These are phyloP conservation scores for Lepus townsendii DNA, from an alignment of 2,797 vertebrate genomes.

Conservation along the genomic window DNA sequence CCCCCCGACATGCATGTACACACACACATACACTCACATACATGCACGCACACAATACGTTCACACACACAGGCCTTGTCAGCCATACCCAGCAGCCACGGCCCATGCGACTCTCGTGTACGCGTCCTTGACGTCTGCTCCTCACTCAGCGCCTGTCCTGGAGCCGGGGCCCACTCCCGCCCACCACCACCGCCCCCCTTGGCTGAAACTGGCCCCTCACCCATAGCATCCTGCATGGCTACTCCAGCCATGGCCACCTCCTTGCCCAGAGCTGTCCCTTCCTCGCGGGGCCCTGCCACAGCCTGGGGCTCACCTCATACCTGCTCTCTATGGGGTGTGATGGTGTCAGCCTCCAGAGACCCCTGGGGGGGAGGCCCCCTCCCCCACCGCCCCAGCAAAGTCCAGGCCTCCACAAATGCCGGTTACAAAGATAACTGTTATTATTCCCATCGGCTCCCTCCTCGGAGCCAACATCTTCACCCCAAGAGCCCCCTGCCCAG, in stretches of 20 bases:
- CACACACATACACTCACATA: too few relatives aligned
- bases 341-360: neutral
- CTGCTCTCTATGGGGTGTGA: neutral
- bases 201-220: neutral
- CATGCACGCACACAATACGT: too few relatives aligned
- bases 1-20: too few relatives aligned
- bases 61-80: neutral
- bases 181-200: fast-evolving
- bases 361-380: neutral
- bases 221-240: fast-evolving
- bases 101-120: too few relatives aligned
- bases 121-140: too few relatives aligned
- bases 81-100: neutral
- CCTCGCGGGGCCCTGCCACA: neutral
- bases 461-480: too few relatives aligned
- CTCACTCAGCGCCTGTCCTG: neutral
- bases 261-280: neutral
- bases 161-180: too few relatives aligned
- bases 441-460: conserved; percentile 56
- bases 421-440: conserved; percentile 81
- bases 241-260: too few relatives aligned
- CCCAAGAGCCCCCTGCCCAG: neutral
- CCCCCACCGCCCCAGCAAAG: neutral
- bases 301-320: neutral
- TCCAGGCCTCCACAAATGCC: conserved; percentile 33